Base-by-base conservation (phyloP, 2,113 vertebrate species). In the Centropristis striata region DNA sequence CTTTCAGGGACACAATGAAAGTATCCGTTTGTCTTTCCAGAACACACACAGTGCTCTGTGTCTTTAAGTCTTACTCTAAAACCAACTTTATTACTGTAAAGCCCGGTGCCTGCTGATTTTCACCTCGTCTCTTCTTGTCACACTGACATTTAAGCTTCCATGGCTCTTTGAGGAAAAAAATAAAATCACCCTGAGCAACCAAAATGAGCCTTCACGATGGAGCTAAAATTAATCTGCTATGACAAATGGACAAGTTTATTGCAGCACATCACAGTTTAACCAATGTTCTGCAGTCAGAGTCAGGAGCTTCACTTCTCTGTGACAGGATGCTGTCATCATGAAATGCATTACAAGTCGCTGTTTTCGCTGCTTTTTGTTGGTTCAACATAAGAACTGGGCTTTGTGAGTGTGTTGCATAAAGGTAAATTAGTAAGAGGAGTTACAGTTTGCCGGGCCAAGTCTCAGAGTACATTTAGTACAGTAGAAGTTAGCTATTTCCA, bases 241-340 rank as follows among this genome's bases (percentile, higher is more conserved):
- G 64, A 71, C 67, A 69, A 83, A 66, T 44, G 8, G 53, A 66
- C 59, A 55, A 42, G 57, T 84, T 84, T 75, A 79, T 73, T 78
- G 67, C 63, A 67, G 64, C 25, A 39, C 59, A 69, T 76, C 59
- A 13, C 42, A 74, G 61, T 84, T 79, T 55, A 58, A 77, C 14
- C 46, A 55, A 1, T 41, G 21, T 72, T 75, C 57, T 44, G 75
- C 28, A 49, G 63, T 51, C 63, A 50, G 13, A 80, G 46, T 63
- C 68, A 44, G 36, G 46, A 9, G 16, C 42, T 65, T 78, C 42
- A 20, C 23, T 53, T 75, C 25, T 66, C 13, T 69, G 58, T 57
- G n/a, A 46, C 44, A 15, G 21, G 54, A 75, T 13, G 16, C 67
- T 50, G 50, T 73, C 71, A 41, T 63, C 55, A 58, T 12, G 36